Evolutionary conservation across 2,888 invertebrate species (phyloP), one percentile per base, ranked within the genome.

Genomic region (Graphium colonna): DNA sequence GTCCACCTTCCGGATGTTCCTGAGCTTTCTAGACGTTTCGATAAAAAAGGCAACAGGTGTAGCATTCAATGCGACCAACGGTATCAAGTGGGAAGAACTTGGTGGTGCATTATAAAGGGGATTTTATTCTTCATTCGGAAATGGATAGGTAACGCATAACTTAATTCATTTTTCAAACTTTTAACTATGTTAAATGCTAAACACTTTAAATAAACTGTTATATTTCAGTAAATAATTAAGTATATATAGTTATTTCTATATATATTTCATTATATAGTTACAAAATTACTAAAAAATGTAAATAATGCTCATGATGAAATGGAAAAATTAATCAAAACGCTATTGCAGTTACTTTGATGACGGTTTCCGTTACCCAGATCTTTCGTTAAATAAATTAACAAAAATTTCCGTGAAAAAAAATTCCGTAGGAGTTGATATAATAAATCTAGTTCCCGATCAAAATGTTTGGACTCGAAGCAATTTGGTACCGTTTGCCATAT

Each of bases 381-480:
- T 7, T 28, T 7, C 28, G 8, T 28, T 28, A 7, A 28, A 28
- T 28, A 28, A n/a, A n/a, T n/a, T n/a, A n/a, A n/a, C n/a, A n/a
- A n/a, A n/a, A n/a, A n/a, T n/a, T n/a, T n/a, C n/a, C n/a, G n/a
- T n/a, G n/a, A n/a, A n/a, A n/a, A n/a, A n/a, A n/a, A n/a, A n/a
- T n/a, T n/a, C n/a, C n/a, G n/a, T n/a, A n/a, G n/a, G n/a, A n/a
- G n/a, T n/a, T n/a, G 3, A 26, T 42, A 58, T 51, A 62, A 61
- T 59, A 57, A 61, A 33, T 26, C 55, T 50, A 58, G 60, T 57
- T 52, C 48, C 42, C 52, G 57, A 45, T 55, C 47, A 57, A 60
- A 57, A 42, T 57, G 58, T 60, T n/a, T n/a, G n/a, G n/a, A n/a
- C n/a, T n/a, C n/a, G n/a, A n/a, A n/a, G n/a, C n/a, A n/a, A n/a